Base-by-base conservation (phyloP, 2,888 invertebrate genomes). In the Elmis aenea region DNA sequence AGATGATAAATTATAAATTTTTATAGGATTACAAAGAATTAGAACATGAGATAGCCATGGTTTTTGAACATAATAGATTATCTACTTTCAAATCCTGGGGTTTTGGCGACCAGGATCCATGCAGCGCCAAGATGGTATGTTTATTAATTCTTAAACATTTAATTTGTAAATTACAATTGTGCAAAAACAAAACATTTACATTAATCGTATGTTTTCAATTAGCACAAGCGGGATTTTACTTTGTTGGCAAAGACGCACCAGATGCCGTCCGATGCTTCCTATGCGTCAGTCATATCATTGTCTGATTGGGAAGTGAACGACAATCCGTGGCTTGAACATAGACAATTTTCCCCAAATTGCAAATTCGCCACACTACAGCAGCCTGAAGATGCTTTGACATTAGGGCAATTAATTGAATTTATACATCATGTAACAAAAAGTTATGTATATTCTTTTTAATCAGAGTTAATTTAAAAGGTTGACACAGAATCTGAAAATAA, bases 221-320 rank as follows among this genome's bases (percentile, higher is more conserved):
- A 82, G 88, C 90, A 5, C 80, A 81, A 55, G 90, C 91, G 3
- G 92, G 92, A 2, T 92, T 91, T 58, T 81, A 79, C 59, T 82
- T 80, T 46, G 73, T 79, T 26, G 85, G 85, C 0, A 62, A 67
- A 16, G 69, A 74, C 0, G 85, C 85, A 45, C 81, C 79, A 1
- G 92, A 92, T 65, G 72, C 81, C 3, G n/a, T n/a, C n/a, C 78
- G 82, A 54, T 93, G 92, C 62, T 89, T 87, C 60, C 74, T 85
- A 1, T 92, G 92, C 58, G 70, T 73, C 1, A 92, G 92, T n/a
- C n/a, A n/a, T n/a, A 63, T 80, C 84, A 47, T 66, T 92, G 5
- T 87, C 92, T 64, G 89, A 89, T 3, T 93, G 92, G 92, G 89
- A 90, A 59, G 69, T 79, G 0, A 68, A 73, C 3, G 91, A 92